Evolutionary conservation across 2,113 vertebrate genomes (phyloP), one percentile per base, ranked within the genome.

Genomic region (Pseudois nayaur): DNA sequence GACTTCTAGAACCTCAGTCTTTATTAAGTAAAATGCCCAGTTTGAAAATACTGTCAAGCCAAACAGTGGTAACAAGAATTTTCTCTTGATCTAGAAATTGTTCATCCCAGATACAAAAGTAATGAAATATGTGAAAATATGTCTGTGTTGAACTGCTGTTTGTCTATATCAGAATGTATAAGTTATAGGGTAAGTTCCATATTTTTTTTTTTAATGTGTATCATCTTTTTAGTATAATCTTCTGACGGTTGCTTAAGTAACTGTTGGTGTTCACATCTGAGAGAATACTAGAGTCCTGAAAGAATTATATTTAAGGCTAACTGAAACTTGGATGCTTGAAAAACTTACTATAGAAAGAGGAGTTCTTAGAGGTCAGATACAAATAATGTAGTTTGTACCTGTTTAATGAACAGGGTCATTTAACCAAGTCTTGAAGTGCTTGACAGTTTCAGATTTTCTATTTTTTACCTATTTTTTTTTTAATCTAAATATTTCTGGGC

Each of bases 11-110:
- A 97, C 40, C 17, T 94, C 3, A 33, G 40, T 94, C 88, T 95
- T 97, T 86, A 71, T 91, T 95, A 95, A 88, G 48, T 95, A 97
- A 91, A 95, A 79, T 62, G 12, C 67, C n/a, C 40, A 54, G 55
- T 96, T 89, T 90, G 17, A 91, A 95, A 95, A 67, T 87, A 43
- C 33, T 86, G 27, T 50, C 87, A 90, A 40, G 67, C 40, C 74
- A 82, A 90, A 82, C 13, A 87, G 31, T 86, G 36, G 19, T 88
- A 17, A 33, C 31, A 8, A 85, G 12, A 59, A 89, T 95, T 94
- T 95, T 94, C 31, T 88, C 23, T 95, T 87, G 27, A 91, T 92
- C 17, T n/a, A 27, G 74, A 93, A 87, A 74, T 89, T 93, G 16
- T 81, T 95, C 76, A 91, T 88, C 96, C 33, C 54, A 89, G 23